Base-by-base conservation (phyloP, 1,140 invertebrate species). In the Idris sp. region DNA sequence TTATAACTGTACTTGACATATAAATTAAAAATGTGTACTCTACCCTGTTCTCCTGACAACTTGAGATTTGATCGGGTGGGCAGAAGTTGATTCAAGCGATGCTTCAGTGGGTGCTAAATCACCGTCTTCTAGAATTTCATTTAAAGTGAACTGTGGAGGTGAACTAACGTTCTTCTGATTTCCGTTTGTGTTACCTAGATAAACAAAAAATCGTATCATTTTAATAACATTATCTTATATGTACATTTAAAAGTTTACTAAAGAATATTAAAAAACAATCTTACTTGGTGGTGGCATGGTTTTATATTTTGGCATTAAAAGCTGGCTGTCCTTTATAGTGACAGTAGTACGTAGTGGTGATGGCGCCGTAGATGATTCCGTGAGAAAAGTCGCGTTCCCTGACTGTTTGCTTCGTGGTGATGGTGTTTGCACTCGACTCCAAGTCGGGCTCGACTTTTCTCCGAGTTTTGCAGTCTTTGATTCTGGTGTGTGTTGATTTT, bases 81-180 rank as follows among this genome's bases (percentile, higher is more conserved):
- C 62, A 13, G 64, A 64, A 16, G 65, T 69, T 7, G 61, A 74
- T 64, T 75, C 73, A 14, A 64, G 41, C 0, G 41, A 62, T 1
- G 58, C 41, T 4, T 72, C 77, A 5, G 73, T 65, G 4, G 56
- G 33, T 26, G 75, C 56, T 9, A 75, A 78, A 41, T 91, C 91
- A 0, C 89, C 90, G 74, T 93, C 92, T 78, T 94, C 93, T 58
- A 91, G 89, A 43, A 94, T 93, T 81, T 94, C 92, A 79, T 93
- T 93, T 4, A 94, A 83, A 10, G 89, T 88, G 11, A 92, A 73
- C 75, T 92, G 90, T 4, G 91, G 68, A 35, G 76, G 43, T 7
- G 68, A 65, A 10, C 43, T 69, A 3, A 74, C 46, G 7, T 53
- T 73, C 14, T 76, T 76, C 14, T 62, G 58, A 56, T 30, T 76